Conservation (phyloP, 1,140 invertebrate genomes). For the Pantala flavescens region DNA sequence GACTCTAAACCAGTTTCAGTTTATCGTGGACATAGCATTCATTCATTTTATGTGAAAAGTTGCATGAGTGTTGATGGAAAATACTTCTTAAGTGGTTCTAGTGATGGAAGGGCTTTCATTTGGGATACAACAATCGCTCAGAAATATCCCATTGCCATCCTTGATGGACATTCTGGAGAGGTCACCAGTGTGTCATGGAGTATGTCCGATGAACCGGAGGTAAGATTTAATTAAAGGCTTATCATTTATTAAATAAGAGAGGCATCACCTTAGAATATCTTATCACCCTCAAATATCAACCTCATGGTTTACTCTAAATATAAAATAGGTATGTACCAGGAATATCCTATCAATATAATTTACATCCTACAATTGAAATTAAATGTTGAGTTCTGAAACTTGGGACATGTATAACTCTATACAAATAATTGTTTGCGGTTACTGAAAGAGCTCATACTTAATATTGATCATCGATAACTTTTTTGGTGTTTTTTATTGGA, state of each 20-base stretch:
- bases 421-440: too few species aligned
- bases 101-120: slow-evolving; percentile 71
- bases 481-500: too few species aligned
- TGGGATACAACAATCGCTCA: slow-evolving; percentile 55
- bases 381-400: too few species aligned
- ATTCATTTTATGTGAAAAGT: slow-evolving; percentile 69
- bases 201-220: slow-evolving; percentile 37
- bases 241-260: background rate
- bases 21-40: background rate
- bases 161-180: slow-evolving; percentile 66
- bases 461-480: too few species aligned
- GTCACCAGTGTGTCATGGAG: slow-evolving; percentile 78
- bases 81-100: slow-evolving; percentile 73
- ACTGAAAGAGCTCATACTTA: too few species aligned
- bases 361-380: too few species aligned
- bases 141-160: slow-evolving; percentile 50
- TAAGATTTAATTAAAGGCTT: slow-evolving; percentile 24
- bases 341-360: too few species aligned
- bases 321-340: too few species aligned
- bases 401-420: too few species aligned
- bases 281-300: background rate
- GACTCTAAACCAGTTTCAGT: slow-evolving; percentile 46
- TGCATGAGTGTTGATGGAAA: slow-evolving; percentile 64
- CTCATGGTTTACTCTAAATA: too few species aligned
- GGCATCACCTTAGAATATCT: background rate